Conservation (phyloP, 53 echinoderm and acorn worm genomes). For the Paracentrotus lividus region DNA sequence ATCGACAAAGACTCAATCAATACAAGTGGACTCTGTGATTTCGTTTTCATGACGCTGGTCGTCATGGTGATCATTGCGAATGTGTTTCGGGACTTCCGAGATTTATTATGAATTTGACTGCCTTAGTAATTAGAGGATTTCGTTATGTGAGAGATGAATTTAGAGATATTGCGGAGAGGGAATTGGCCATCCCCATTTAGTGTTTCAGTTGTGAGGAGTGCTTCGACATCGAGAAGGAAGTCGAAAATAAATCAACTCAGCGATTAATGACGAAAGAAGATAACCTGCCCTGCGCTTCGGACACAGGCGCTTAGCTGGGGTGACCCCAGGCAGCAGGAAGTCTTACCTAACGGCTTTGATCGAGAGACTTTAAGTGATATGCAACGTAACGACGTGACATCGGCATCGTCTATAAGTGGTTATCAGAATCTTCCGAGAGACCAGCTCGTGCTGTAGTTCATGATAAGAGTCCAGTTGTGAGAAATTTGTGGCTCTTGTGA, state of each 20-base stretch:
- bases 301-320: constrained; percentile 52
- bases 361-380: constrained; percentile 35
- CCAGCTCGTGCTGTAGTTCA: constrained; percentile 66
- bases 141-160: constrained; percentile 45
- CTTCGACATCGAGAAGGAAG: constrained; percentile 29
- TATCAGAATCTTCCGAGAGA: constrained; percentile 52
- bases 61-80: constrained; percentile 7
- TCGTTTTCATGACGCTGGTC: constrained; percentile 30
- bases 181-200: constrained; percentile 49
- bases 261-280: not conserved
- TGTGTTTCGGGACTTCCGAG: constrained; percentile 38
- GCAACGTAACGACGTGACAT: constrained; percentile 62
- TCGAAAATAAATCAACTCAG: not conserved
- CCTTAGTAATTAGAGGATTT: constrained; percentile 22
- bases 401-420: constrained; percentile 61
- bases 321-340: constrained; percentile 20
- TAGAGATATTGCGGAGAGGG: not conserved
- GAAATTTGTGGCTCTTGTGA: constrained; percentile 79
- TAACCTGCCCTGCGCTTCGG: constrained; percentile 66
- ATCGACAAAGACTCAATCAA: constrained; percentile 43
- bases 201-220: constrained; percentile 42
- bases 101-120: constrained; percentile 34
- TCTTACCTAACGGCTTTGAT: not conserved
- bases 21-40: not conserved
- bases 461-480: constrained; percentile 70